Evolutionary conservation across 1,140 invertebrate species (phyloP), one percentile per base, ranked within the genome.

Genomic region (Bombus superbus): DNA sequence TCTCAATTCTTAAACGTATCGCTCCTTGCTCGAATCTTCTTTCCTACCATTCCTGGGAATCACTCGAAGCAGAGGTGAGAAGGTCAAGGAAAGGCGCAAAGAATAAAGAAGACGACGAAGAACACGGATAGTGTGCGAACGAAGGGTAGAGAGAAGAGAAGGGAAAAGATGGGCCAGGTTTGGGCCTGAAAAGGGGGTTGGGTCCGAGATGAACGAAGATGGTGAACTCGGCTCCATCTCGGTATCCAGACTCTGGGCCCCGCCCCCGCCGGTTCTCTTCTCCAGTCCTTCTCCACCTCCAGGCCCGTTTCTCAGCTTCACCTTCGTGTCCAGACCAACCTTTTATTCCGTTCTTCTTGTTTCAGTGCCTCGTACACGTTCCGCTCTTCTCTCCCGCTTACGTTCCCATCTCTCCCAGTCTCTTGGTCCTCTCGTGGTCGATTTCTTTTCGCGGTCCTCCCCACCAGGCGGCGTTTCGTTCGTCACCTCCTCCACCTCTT

Each of bases 131-230:
- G 83, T 84, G 74, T 73, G 87, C 85, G 84, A 91, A 83, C 66
- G 85, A 79, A 83, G 69, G 83, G 28, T 35, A 47, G 53, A 68
- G 11, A 81, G 62, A 87, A 6, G 53, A 35, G 88, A 86, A 88
- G 85, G 86, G 83, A 87, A 8, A 91, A 93, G 94, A 93, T 89
- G 91, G 92, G 92, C 86, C 91, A 91, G 90, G 81, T 90, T 87
- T 69, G 57, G 88, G 79, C 88, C 89, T 77, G 87, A 86, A 91
- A 92, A 90, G 92, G 92, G 93, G 94, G 93, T 94, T 93, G 93
- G 94, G 92, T 93, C 32, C 91, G 91, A 92, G 93, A 94, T 90
- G 92, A 90, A 92, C 90, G 91, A 95, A 94, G 93, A 95, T 95
- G 93, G 93, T 93, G 93, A 94, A 93, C 92, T 85, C 92, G 91